These are phyloP conservation scores for Bergia sp. DNA, from an alignment of 92 coral and sea anemone species.

Conservation along the genomic window DNA sequence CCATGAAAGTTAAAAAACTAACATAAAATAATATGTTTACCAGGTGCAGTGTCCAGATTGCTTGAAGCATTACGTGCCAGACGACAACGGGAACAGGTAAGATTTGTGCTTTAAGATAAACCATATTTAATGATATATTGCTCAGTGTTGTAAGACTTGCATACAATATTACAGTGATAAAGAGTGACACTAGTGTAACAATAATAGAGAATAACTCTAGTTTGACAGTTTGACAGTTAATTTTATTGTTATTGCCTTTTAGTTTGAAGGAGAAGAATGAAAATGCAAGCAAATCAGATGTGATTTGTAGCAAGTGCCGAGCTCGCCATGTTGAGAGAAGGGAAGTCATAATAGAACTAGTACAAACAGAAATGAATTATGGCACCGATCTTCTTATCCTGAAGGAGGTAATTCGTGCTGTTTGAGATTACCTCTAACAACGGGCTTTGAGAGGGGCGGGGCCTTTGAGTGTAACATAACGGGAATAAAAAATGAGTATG, in stretches of 20 bases:
- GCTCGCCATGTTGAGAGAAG: slow-evolving; percentile 89
- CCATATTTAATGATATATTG: neutral
- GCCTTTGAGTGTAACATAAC: too few species aligned
- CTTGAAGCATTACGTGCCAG: slow-evolving; percentile 74
- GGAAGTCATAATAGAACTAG: slow-evolving; percentile 94
- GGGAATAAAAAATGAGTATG: too few species aligned
- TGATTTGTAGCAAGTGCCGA: slow-evolving; percentile 84
- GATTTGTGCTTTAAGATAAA: neutral
- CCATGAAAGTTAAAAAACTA: neutral
- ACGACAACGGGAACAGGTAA: slow-evolving; percentile 47
- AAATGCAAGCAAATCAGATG: slow-evolving; percentile 1
- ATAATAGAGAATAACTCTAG: neutral
- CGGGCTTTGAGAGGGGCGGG: too few species aligned
- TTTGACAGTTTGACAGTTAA: neutral
- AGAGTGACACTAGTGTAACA: neutral
- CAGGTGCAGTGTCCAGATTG: slow-evolving; percentile 94
- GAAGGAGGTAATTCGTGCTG: slow-evolving; percentile 73
- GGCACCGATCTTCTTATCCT: slow-evolving; percentile 92
- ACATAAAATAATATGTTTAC: neutral
- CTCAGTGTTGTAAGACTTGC: too few species aligned
- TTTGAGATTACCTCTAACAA: too few species aligned
- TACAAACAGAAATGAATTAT: slow-evolving; percentile 95
- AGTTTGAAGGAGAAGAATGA: neutral
- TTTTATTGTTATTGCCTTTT: neutral
- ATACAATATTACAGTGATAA: neutral